Conservation (phyloP, 2,888 invertebrate genomes). For the Laothoe populi region DNA sequence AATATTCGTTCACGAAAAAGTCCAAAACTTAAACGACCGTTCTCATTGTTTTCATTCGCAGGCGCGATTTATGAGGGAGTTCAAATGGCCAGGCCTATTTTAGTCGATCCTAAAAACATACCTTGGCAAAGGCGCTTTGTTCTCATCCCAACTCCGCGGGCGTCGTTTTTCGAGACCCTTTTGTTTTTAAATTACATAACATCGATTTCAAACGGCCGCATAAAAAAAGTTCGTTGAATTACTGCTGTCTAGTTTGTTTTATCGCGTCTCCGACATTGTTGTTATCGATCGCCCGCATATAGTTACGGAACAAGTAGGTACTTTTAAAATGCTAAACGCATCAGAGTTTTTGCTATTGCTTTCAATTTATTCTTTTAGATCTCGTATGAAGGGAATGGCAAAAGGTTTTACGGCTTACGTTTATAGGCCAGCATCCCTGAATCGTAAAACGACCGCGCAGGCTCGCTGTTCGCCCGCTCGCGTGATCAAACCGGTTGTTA, state of each 20-base stretch:
- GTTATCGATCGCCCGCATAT: conserved; percentile 29
- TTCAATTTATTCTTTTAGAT: conserved; percentile 35
- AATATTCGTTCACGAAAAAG: conserved; percentile 57
- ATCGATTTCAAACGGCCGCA: conserved; percentile 58
- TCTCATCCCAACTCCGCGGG: conserved; percentile 67
- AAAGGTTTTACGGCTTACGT: conserved; percentile 56
- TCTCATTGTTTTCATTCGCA: conserved; percentile 74
- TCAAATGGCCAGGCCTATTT: conserved; percentile 68
- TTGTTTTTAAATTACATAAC: conserved; percentile 80
- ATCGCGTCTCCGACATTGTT: conserved; percentile 41
- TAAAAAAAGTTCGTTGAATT: conserved; percentile 68
- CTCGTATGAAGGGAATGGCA: conserved; percentile 43
- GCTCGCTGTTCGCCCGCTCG: conserved; percentile 49
- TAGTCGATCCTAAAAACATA: conserved; percentile 64
- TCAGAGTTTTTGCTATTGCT: conserved; percentile 15
- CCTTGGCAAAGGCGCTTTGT: conserved; percentile 72
- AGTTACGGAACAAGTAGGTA: conserved; percentile 20
- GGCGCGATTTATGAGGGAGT: conserved; percentile 78
- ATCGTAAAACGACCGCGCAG: conserved; percentile 58
- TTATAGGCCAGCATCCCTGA: conserved; percentile 66
- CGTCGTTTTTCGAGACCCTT: conserved; percentile 68
- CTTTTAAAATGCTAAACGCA: conserved; percentile 17
- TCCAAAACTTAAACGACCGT: conserved; percentile 57
- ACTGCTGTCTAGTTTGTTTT: conserved; percentile 56
- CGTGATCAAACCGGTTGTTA: conserved; percentile 73